These are phyloP conservation scores for Todiramphus chloris DNA, from an alignment of 2,113 vertebrate species.

Conservation along the genomic window DNA sequence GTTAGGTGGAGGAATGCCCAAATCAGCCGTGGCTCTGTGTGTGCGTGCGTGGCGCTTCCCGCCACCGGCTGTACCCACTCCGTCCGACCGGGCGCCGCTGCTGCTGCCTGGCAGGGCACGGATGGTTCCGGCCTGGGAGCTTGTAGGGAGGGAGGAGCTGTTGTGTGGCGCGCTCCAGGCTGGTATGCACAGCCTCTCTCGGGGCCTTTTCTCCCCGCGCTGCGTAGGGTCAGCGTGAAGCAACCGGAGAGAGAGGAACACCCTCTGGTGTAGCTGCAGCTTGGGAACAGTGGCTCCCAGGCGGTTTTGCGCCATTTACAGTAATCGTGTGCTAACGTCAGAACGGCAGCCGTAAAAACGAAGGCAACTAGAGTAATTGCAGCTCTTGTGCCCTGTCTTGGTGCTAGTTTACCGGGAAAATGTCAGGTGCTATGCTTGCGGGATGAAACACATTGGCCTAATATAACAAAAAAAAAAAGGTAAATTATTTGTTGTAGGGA, in stretches of 20 bases:
- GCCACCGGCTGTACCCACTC: too few relatives aligned
- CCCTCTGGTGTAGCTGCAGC: background rate
- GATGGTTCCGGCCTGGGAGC: too few relatives aligned
- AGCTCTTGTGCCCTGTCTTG: rapidly evolving
- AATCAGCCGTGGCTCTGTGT: too few relatives aligned
- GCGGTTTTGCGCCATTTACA: rapidly evolving
- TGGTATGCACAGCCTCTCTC: too few relatives aligned
- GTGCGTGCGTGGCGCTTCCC: too few relatives aligned
- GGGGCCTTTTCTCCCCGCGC: background rate
- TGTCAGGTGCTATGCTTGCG: rapidly evolving
- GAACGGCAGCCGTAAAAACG: rapidly evolving
- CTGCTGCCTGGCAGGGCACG: background rate
- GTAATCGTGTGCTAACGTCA: rapidly evolving
- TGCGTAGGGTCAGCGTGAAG: rapidly evolving
- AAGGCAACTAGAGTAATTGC: too few relatives aligned
- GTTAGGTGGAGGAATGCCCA: too few relatives aligned
- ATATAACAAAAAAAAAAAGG: background rate
- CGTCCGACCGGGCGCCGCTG: background rate
- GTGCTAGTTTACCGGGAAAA: too few relatives aligned
- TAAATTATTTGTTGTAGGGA: background rate
- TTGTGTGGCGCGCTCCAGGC: background rate
- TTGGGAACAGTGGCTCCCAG: rapidly evolving
- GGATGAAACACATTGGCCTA: background rate
- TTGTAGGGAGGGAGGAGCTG: rapidly evolving
- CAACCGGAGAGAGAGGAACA: background rate